Percentiles rank a stretch among this genome's conserved stretches.
phyloP scores from a whole-genome alignment of 2,888 invertebrate genomes.

The Scaptomyza reducta region DNA sequence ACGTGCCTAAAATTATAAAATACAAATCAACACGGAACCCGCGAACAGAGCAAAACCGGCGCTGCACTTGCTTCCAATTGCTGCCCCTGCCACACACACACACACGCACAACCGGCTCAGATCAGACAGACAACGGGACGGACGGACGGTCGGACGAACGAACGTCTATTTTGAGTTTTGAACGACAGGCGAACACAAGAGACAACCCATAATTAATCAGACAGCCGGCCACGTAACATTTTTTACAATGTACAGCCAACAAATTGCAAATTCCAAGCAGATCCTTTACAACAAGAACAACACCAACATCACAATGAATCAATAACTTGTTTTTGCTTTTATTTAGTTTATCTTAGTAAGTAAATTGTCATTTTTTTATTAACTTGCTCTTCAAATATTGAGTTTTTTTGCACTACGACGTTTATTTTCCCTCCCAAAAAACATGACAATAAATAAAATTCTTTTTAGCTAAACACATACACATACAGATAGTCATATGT shows the following conservation, averaged over 20 bases:
- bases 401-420: constrained; percentile 7
- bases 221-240: constrained; percentile 29
- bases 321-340: constrained; percentile 20
- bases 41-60: constrained; percentile 38
- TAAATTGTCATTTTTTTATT: neutral
- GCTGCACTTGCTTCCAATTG: constrained; percentile 55
- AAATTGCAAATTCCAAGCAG: constrained; percentile 56
- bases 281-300: constrained; percentile 52
- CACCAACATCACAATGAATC: constrained; percentile 2
- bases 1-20: constrained; percentile 76
- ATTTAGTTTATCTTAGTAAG: neutral
- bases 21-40: constrained; percentile 74
- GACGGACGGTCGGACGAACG: constrained; percentile 11
- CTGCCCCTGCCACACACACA: constrained; percentile 33
- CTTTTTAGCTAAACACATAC: constrained; percentile 4
- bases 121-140: constrained; percentile 18
- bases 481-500: constrained; percentile 28
- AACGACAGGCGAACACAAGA: constrained; percentile 66
- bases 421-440: constrained; percentile 5
- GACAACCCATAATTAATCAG: constrained; percentile 78
- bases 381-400: constrained; percentile 9
- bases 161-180: constrained; percentile 74
- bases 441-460: constrained; percentile 5
- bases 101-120: constrained; percentile 53
- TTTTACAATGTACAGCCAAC: constrained; percentile 55